Conservation (phyloP, 2,888 invertebrate species). For the Aspidapion aeneum region DNA sequence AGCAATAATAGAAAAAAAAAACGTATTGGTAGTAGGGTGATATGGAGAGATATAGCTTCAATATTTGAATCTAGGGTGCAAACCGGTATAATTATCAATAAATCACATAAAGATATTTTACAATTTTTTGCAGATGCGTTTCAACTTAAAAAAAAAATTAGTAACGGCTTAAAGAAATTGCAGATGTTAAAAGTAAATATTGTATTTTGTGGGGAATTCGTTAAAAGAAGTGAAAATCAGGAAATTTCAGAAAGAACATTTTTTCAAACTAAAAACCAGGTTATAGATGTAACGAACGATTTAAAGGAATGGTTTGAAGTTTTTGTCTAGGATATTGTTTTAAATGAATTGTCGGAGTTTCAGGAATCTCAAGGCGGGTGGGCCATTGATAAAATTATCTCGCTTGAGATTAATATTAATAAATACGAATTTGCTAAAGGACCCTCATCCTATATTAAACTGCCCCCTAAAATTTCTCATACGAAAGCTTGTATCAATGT, state of each 20-base stretch:
- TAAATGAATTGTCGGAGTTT: constrained; percentile 29
- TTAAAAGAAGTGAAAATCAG: not conserved
- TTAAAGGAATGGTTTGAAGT: not conserved
- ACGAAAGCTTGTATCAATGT: not conserved
- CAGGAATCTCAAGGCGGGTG: constrained; percentile 30
- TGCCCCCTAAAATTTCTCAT: no score
- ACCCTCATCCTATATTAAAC: constrained; percentile 30
- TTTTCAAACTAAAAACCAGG: not conserved
- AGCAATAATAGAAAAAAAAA: no score
- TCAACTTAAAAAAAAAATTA: constrained; percentile 2
- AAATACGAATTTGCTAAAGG: not conserved
- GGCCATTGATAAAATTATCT: constrained; percentile 29
- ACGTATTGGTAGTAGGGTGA: no score
- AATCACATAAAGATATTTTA: not conserved
- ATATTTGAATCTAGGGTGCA: no score
- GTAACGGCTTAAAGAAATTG: not conserved
- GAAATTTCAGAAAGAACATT: not conserved
- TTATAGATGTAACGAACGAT: not conserved
- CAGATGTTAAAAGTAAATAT: constrained; percentile 8
- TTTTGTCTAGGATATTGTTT: constrained; percentile 11
- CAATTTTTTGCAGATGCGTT: constrained; percentile 9
- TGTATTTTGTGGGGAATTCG: not conserved
- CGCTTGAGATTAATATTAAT: constrained; percentile 17
- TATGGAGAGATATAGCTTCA: no score
- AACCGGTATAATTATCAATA: no score